Evolutionary conservation across 2,797 vertebrate species (phyloP).

Genomic region (Siniperca undulata): DNA sequence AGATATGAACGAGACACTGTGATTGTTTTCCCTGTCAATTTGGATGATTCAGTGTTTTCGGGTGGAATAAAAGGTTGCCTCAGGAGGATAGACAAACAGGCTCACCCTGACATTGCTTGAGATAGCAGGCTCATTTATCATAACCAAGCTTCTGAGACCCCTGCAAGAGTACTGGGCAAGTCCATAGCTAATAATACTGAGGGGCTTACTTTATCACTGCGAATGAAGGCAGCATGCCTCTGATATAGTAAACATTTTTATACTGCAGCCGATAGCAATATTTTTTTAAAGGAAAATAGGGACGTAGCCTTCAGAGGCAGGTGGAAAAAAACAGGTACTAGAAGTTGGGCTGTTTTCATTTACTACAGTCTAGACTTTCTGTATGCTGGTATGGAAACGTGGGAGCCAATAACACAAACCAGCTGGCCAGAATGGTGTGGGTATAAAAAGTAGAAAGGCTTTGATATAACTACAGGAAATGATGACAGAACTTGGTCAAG

Average conservation of each 20-base stretch:
- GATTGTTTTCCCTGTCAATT: slow-evolving; percentile 74
- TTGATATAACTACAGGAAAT: slow-evolving; percentile 12
- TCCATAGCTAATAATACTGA: slow-evolving; percentile 52
- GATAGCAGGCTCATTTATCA: slow-evolving; percentile 70
- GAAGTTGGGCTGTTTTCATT: slow-evolving; percentile 33
- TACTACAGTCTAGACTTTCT: slow-evolving; percentile 15
- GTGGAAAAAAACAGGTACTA: neutral
- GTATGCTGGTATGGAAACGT: neutral
- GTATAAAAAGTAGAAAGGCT: neutral
- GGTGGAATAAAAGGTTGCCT: slow-evolving; percentile 66
- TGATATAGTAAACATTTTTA: slow-evolving; percentile 53
- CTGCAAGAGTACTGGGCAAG: slow-evolving; percentile 37
- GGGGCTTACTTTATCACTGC: slow-evolving; percentile 49
- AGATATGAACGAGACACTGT: slow-evolving; percentile 53
- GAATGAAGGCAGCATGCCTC: slow-evolving; percentile 42
- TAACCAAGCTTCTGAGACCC: slow-evolving; percentile 39
- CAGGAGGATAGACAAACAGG: slow-evolving; percentile 52
- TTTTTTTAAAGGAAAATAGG: slow-evolving; percentile 34
- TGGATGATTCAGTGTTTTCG: slow-evolving; percentile 72
- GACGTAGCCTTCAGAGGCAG: slow-evolving; percentile 23
- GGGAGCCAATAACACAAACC: neutral
- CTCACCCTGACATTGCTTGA: slow-evolving; percentile 58
- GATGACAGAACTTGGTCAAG: neutral
- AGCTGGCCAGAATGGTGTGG: slow-evolving; percentile 1
- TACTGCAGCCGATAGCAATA: slow-evolving; percentile 30